Percentiles rank a stretch among this genome's conserved stretches.
Conservation (phyloP, 2,888 invertebrate genomes). For the Dolichomitus sp. region DNA sequence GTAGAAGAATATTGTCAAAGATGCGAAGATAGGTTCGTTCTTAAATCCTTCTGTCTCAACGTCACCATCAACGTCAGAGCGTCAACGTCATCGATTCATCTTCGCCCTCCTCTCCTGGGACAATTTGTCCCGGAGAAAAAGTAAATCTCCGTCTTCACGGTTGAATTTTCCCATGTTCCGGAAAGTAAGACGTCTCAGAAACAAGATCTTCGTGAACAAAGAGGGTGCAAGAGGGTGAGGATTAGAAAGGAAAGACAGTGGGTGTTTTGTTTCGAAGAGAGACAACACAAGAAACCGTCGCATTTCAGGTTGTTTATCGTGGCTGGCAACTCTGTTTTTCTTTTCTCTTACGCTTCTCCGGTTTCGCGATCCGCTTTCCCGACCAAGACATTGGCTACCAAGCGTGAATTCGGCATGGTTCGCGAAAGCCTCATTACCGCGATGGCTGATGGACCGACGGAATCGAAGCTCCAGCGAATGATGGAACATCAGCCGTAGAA, state of each 20-base stretch:
- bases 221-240: not conserved
- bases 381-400: not conserved
- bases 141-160: slow-evolving; percentile 40
- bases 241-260: slow-evolving; percentile 17
- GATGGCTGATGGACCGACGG: not conserved
- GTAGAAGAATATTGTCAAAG: not conserved
- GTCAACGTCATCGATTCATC: slow-evolving; percentile 61
- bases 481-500: not conserved
- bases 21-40: not conserved
- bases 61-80: slow-evolving; percentile 31
- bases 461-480: not conserved
- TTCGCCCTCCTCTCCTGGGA: slow-evolving; percentile 35
- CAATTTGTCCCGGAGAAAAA: slow-evolving; percentile 45
- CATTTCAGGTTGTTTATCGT: slow-evolving; percentile 41
- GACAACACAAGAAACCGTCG: slow-evolving; percentile 30
- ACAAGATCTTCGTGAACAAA: slow-evolving; percentile 38
- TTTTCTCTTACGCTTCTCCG: slow-evolving; percentile 2
- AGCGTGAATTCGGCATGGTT: not conserved
- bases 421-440: slow-evolving; percentile 9
- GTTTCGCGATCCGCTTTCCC: slow-evolving; percentile 20
- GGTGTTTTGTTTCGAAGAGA: slow-evolving; percentile 31
- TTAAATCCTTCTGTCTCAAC: slow-evolving; percentile 14
- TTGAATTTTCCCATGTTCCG: slow-evolving; percentile 31
- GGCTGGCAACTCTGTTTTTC: slow-evolving; percentile 16
- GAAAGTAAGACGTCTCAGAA: slow-evolving; percentile 39